Evolutionary conservation across 2,797 vertebrate genomes (phyloP).

Genomic region (Danio choprae): DNA sequence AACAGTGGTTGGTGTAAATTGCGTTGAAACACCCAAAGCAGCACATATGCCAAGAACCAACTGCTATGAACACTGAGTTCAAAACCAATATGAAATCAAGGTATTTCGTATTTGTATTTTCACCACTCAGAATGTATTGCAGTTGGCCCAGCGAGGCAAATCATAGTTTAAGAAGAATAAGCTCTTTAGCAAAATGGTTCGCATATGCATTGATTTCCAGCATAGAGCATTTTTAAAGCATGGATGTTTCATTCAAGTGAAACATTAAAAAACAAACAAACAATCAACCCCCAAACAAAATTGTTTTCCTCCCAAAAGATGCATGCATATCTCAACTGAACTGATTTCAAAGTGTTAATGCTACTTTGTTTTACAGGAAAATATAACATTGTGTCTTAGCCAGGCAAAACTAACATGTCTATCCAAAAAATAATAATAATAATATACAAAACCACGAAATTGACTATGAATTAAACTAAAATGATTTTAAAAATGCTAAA

Average conservation of each 20-base stretch:
- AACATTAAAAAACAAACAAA: conserved; percentile 20
- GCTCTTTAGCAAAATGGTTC: background rate
- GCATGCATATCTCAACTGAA: conserved; percentile 4
- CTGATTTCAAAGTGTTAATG: conserved; percentile 1
- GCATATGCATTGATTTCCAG: conserved; percentile 21
- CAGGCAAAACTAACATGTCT: background rate
- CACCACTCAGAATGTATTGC: background rate
- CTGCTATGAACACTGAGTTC: background rate
- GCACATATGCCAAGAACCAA: conserved; percentile 11
- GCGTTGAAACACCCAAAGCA: conserved; percentile 46
- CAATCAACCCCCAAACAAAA: conserved; percentile 11
- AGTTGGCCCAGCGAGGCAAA: conserved; percentile 27
- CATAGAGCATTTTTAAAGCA: conserved; percentile 31
- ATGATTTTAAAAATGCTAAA: background rate
- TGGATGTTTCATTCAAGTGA: conserved; percentile 18
- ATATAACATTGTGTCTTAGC: background rate
- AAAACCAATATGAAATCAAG: background rate
- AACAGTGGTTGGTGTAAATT: conserved; percentile 43
- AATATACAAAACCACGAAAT: background rate
- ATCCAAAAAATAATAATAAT: background rate
- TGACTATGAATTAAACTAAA: background rate
- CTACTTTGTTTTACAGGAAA: conserved; percentile 22
- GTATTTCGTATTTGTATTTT: background rate
- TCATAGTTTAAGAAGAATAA: background rate
- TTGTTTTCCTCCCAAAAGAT: conserved; percentile 12